Percentiles rank a stretch among this genome's conserved stretches.
These are phyloP conservation scores for Buceros bicornis DNA, from an alignment of 2,797 vertebrate species.

Conservation along the genomic window DNA sequence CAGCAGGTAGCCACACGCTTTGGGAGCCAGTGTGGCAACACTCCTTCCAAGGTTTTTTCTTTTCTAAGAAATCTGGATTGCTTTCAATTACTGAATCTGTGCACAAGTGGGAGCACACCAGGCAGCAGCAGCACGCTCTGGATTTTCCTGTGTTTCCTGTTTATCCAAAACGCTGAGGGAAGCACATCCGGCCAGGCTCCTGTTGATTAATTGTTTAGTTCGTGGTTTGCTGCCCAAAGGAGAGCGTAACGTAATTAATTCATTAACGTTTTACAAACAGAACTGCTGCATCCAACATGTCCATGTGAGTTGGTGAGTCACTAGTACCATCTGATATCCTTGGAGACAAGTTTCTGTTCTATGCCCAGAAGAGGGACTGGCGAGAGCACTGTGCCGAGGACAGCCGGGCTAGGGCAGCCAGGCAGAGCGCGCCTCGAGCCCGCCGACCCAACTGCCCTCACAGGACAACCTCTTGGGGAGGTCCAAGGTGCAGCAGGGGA, in stretches of 20 bases:
- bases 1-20: neutral
- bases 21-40: neutral
- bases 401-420: neutral
- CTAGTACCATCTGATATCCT: neutral
- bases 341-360: neutral
- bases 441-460: neutral
- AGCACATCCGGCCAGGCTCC: neutral
- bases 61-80: neutral
- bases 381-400: neutral
- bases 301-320: neutral
- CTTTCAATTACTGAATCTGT: neutral
- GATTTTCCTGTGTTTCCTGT: neutral
- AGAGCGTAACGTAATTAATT: constrained; percentile 24
- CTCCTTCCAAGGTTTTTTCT: neutral
- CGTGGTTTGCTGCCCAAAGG: neutral
- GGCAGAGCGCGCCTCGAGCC: neutral
- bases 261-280: neutral
- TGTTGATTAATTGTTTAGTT: neutral
- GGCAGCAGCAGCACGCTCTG: neutral
- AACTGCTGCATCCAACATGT: neutral
- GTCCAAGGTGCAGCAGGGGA: neutral
- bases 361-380: neutral
- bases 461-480: neutral
- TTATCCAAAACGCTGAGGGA: neutral
- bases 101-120: neutral